A percentile compares a stretch with the other conserved stretches of the same genome.
Conservation (phyloP, 2,888 invertebrate genomes). For the Agonopterix heracliana region DNA sequence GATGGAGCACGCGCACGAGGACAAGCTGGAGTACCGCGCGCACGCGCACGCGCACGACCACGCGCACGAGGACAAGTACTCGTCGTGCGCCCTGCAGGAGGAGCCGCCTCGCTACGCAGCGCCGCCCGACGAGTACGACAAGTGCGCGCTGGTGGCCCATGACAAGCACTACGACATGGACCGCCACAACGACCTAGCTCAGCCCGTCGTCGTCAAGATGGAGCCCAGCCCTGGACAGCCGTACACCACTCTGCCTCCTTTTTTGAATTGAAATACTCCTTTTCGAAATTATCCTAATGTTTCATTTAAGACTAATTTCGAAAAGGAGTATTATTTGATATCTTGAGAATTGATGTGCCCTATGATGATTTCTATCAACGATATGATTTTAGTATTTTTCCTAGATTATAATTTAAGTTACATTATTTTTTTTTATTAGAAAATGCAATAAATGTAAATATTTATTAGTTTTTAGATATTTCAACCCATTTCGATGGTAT, state of each 20-base stretch:
- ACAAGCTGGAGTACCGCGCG: slow-evolving; percentile 59
- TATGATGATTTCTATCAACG: too few relatives aligned
- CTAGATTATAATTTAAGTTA: not conserved
- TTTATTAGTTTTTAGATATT: slow-evolving; percentile 1
- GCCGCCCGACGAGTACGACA: slow-evolving; percentile 77
- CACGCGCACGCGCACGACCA: slow-evolving; percentile 65
- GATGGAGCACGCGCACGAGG: slow-evolving; percentile 63
- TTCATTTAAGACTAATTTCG: slow-evolving; percentile 54
- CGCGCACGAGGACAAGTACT: slow-evolving; percentile 67
- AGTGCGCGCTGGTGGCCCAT: slow-evolving; percentile 71
- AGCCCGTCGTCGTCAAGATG: slow-evolving; percentile 73
- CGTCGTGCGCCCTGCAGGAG: slow-evolving; percentile 65
- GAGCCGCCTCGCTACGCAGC: slow-evolving; percentile 75
- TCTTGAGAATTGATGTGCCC: not conserved
- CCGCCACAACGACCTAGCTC: slow-evolving; percentile 59
- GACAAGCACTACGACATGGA: slow-evolving; percentile 69
- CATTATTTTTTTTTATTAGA: slow-evolving; percentile 9
- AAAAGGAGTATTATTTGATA: slow-evolving; percentile 61
- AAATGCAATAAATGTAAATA: slow-evolving; percentile 25
- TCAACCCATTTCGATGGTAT: not conserved
- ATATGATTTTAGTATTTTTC: not conserved
- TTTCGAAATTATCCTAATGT: slow-evolving; percentile 69
- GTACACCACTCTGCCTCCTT: slow-evolving; percentile 84
- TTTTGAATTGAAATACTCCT: slow-evolving; percentile 83
- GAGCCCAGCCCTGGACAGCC: slow-evolving; percentile 76